Conservation (phyloP, 2,888 invertebrate species). For the Drosophila melanocephala region DNA sequence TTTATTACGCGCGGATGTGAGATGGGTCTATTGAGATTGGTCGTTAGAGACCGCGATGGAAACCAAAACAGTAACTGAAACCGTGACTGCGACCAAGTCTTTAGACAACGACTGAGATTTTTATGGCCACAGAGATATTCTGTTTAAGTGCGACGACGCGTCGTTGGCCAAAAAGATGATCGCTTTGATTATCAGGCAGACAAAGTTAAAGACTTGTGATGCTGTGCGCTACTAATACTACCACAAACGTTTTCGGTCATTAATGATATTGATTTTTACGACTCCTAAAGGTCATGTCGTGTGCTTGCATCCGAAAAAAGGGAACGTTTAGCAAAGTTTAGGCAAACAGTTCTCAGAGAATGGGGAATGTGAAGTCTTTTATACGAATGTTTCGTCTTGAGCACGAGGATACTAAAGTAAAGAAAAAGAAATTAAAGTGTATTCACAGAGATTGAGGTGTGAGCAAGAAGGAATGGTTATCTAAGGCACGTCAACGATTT, state of each 20-base stretch:
- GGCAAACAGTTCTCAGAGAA: background rate
- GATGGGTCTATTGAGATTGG: slow-evolving; percentile 67
- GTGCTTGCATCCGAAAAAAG: background rate
- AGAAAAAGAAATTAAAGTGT: background rate
- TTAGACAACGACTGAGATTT: slow-evolving; percentile 15
- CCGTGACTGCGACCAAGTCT: slow-evolving; percentile 15
- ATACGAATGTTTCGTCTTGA: background rate
- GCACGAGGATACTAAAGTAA: background rate
- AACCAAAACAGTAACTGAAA: slow-evolving; percentile 4
- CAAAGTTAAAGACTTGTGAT: slow-evolving; percentile 27
- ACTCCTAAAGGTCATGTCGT: slow-evolving; percentile 12
- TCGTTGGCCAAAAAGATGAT: slow-evolving; percentile 37
- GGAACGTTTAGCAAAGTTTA: slow-evolving; percentile 5
- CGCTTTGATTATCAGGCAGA: slow-evolving; percentile 37
- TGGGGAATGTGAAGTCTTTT: background rate
- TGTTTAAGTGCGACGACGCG: slow-evolving; percentile 23
- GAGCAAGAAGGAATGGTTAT: background rate
- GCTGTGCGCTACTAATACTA: background rate
- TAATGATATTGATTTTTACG: slow-evolving; percentile 17
- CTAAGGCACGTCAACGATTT: background rate
- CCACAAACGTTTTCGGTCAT: slow-evolving; percentile 5
- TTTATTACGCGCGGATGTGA: slow-evolving; percentile 78
- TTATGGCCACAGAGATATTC: slow-evolving; percentile 35
- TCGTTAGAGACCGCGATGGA: slow-evolving; percentile 27
- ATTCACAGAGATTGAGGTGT: background rate